Evolutionary conservation across 1,140 invertebrate genomes (phyloP), one percentile per base, ranked within the genome.

Genomic region (Phymastichus coffea): DNA sequence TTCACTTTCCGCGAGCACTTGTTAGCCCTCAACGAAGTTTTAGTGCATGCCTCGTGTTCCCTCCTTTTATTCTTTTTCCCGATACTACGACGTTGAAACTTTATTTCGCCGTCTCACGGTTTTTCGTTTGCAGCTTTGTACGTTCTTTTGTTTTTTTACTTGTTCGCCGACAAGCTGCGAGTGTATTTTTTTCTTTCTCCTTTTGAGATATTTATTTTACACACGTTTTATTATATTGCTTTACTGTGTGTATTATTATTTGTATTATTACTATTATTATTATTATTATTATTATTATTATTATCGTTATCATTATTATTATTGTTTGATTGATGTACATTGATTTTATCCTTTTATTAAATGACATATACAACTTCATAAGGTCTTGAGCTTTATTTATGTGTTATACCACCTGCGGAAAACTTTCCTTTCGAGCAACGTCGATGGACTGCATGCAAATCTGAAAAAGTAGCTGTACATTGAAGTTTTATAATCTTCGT

Each of bases 331-430:
- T 28, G 70, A 75, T 78, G 73, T 78, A 76, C 71, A 72, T 66
- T 65, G 52, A 68, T 64, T 69, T 61, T 68, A 72, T 74, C 70
- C 66, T 76, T 66, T 63, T 77, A 78, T 78, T 78, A 79, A 78
- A 71, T 67, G 57, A 69, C 65, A 69, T 75, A 75, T 69, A 73
- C 71, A 77, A 76, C 57, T 74, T n/a, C 61, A 76, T n/a, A n/a
- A n/a, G 68, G 76, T 73, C 70, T 8, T 72, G 69, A 73, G 73
- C 70, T 67, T 79, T 77, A 73, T 77, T 78, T 75, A 69, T 63
- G 67, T 70, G 62, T 49, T 68, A 55, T 66, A 65, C 66, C 71
- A n/a, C 72, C 70, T 68, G 72, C 72, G n/a, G n/a, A n/a, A n/a
- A 73, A 68, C 63, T 59, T 64, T 70, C 49, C 55, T 63, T 58